phyloP scores from a whole-genome alignment of 2,113 vertebrate species.

The Colaptes auratus region DNA sequence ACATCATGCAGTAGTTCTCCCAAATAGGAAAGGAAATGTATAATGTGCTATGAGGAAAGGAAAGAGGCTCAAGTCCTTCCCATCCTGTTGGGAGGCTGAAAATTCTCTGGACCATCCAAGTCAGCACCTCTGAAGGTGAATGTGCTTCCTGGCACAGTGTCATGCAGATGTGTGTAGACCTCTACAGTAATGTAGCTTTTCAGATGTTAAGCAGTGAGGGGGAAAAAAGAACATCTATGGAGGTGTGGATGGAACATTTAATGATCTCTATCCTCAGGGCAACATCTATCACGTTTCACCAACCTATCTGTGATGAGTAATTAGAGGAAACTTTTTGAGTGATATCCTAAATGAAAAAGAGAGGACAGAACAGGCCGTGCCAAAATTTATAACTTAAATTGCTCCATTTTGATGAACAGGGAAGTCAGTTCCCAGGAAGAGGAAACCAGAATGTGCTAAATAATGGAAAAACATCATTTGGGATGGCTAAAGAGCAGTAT shows the following conservation, averaged over 20 bases:
- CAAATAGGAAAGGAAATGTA: not conserved
- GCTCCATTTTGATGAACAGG: not conserved
- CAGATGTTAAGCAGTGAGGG: not conserved
- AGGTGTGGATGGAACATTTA: not conserved
- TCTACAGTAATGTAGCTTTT: not conserved
- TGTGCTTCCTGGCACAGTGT: not conserved
- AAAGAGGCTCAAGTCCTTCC: not conserved
- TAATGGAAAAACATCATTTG: not conserved
- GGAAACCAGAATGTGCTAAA: not conserved
- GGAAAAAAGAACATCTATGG: not conserved
- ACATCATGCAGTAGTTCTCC: not conserved
- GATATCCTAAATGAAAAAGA: not conserved
- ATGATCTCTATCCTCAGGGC: not conserved
- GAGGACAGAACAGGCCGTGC: not conserved
- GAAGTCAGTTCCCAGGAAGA: not conserved
- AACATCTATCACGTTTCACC: not conserved
- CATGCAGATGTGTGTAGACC: not conserved
- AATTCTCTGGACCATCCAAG: not conserved
- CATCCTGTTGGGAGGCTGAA: not conserved
- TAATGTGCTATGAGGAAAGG: not conserved
- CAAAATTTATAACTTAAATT: not conserved
- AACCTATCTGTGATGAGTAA: not conserved
- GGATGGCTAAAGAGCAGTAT: not conserved
- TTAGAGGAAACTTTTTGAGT: slow-evolving; percentile 24
- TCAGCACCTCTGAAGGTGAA: not conserved